These are phyloP conservation scores for Drosophila yakuba DNA, from an alignment of 1,140 invertebrate species.

Conservation along the genomic window DNA sequence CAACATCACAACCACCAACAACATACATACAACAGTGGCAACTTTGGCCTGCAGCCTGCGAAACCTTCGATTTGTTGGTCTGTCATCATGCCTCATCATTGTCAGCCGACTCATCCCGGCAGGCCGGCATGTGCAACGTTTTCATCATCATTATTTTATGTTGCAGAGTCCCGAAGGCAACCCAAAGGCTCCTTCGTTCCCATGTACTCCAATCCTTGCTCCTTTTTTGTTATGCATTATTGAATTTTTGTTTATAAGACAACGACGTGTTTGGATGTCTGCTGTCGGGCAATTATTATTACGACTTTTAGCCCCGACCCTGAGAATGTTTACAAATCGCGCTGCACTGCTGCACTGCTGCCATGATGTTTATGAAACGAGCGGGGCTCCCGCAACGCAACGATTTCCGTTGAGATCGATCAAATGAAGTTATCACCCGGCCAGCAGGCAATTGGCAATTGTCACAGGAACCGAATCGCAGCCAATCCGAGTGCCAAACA, in stretches of 20 bases:
- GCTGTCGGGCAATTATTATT: slow-evolving; percentile 20
- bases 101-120: slow-evolving; percentile 56
- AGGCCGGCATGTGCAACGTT: slow-evolving; percentile 77
- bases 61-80: slow-evolving; percentile 79
- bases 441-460: slow-evolving; percentile 55
- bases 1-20: slow-evolving; percentile 20
- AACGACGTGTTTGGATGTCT: slow-evolving; percentile 58
- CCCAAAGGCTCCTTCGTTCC: slow-evolving; percentile 48
- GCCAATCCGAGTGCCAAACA: slow-evolving; percentile 68
- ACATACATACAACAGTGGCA: slow-evolving; percentile 66
- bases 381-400: slow-evolving; percentile 45
- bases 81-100: slow-evolving; percentile 83
- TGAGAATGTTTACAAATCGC: slow-evolving; percentile 71
- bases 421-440: slow-evolving; percentile 66
- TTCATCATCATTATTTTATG: slow-evolving; percentile 82
- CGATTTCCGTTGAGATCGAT: slow-evolving; percentile 24
- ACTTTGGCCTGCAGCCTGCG: slow-evolving; percentile 69
- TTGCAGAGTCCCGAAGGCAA: slow-evolving; percentile 47
- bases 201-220: slow-evolving; percentile 13
- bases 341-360: background rate
- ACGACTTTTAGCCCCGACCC: slow-evolving; percentile 19
- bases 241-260: slow-evolving; percentile 78
- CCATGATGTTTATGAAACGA: slow-evolving; percentile 18
- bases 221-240: slow-evolving; percentile 66
- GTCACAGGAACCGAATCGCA: slow-evolving; percentile 63